Conservation (phyloP, 2,113 vertebrate genomes). For the Salvelinus alpinus region DNA sequence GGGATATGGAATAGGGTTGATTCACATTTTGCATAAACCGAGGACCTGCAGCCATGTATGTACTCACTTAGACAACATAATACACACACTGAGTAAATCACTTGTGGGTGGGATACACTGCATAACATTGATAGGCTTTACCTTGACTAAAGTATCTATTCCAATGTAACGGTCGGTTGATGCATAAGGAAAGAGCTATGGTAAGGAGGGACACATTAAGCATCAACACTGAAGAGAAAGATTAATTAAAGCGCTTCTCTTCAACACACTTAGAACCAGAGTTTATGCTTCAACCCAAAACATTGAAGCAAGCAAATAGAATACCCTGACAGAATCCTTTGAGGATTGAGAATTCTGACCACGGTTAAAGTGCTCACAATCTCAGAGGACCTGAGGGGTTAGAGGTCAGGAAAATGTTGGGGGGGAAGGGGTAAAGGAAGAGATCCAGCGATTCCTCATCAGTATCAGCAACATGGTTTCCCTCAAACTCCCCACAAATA, state of each 20-base stretch:
- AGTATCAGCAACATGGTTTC: slow-evolving; percentile 46
- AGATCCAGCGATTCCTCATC: slow-evolving; percentile 42
- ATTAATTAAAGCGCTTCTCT: neutral
- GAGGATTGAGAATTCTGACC: slow-evolving; percentile 26
- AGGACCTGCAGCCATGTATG: neutral
- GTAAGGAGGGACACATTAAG: no score
- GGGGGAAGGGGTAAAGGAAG: slow-evolving; percentile 6
- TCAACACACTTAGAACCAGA: neutral
- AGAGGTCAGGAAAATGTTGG: no score
- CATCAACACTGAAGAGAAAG: no score
- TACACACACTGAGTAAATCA: neutral
- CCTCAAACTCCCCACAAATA: slow-evolving; percentile 4
- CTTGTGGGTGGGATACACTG: neutral
- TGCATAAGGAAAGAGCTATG: neutral
- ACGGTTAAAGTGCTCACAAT: slow-evolving; percentile 56
- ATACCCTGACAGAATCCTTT: slow-evolving; percentile 36
- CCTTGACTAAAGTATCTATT: neutral
- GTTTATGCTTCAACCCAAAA: neutral
- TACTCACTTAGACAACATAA: neutral
- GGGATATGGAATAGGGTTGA: neutral
- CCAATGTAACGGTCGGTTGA: neutral
- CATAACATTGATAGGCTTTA: neutral
- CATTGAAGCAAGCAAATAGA: slow-evolving; percentile 7
- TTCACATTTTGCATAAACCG: neutral
- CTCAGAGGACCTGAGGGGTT: slow-evolving; percentile 45